Evolutionary conservation across 92 coral and sea anemone genomes (phyloP).

Genomic region (Zoanthus sansibaricus): DNA sequence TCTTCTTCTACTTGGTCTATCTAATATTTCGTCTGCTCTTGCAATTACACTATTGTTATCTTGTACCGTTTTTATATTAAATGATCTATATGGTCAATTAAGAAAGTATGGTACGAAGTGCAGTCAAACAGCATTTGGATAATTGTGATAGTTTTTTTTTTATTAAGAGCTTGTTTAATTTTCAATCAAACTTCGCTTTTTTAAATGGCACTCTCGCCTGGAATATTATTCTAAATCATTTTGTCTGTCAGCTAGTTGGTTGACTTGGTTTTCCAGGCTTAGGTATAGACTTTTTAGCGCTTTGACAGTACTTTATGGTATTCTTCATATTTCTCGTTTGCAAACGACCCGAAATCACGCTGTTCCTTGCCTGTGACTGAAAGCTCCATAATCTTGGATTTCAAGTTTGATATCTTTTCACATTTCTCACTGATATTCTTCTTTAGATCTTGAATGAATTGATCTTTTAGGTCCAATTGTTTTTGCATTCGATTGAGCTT

Average conservation of each 20-base stretch:
- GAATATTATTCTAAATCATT: conserved; percentile 25
- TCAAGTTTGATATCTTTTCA: not conserved
- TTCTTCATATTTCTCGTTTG: not conserved
- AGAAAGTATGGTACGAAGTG: too few species aligned
- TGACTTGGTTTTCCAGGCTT: not conserved
- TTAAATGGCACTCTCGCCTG: conserved; percentile 32
- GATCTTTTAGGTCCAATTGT: not conserved
- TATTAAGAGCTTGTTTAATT: too few species aligned
- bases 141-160: too few species aligned
- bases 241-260: not conserved
- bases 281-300: not conserved
- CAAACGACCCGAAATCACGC: not conserved
- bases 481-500: not conserved
- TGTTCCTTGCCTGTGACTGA: not conserved
- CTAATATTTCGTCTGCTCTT: too few species aligned
- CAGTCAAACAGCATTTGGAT: too few species aligned
- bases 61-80: too few species aligned
- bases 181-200: too few species aligned
- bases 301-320: not conserved
- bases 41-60: too few species aligned
- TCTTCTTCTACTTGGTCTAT: too few species aligned
- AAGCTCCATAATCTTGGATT: not conserved
- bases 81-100: too few species aligned
- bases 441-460: not conserved
- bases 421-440: not conserved